A percentile compares a stretch with the other conserved stretches of the same genome.
Conservation (phyloP, 2,113 vertebrate genomes). For the Petaurus breviceps region DNA sequence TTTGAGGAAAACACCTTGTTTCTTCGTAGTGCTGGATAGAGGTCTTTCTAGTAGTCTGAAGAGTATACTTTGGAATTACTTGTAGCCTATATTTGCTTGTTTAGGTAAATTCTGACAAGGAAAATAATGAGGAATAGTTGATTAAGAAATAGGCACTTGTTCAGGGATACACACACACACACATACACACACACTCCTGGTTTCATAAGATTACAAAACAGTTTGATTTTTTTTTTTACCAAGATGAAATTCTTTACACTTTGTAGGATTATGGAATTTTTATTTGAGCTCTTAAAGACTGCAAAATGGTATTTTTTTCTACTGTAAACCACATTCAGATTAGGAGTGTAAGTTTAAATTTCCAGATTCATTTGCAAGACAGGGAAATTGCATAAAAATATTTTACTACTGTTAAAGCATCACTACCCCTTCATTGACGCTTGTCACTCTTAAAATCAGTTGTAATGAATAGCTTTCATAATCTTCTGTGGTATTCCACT, state of each 20-base stretch:
- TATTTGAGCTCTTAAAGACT: conserved; percentile 27
- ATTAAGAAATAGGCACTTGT: not conserved
- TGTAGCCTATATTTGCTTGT: conserved; percentile 36
- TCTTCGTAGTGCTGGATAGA: not conserved
- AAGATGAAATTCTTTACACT: conserved; percentile 14
- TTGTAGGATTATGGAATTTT: conserved; percentile 34
- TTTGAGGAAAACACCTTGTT: not conserved
- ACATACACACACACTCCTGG: no score
- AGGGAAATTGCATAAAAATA: conserved; percentile 39
- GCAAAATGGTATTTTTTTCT: conserved; percentile 4
- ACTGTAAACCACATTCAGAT: not conserved
- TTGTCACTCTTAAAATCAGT: not conserved
- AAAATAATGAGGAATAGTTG: not conserved
- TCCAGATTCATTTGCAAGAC: conserved; percentile 53
- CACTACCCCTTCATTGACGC: not conserved
- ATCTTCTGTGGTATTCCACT: not conserved
- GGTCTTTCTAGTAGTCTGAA: conserved; percentile 11
- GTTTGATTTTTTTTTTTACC: not conserved
- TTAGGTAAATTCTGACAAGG: not conserved
- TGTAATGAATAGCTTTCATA: not conserved
- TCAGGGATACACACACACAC: not conserved
- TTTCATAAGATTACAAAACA: not conserved
- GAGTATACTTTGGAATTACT: conserved; percentile 15
- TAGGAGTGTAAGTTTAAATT: conserved; percentile 13
- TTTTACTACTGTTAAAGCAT: conserved; percentile 15